A percentile compares a stretch with the other conserved stretches of the same genome.
These are phyloP conservation scores for Limnephilus auricula DNA, from an alignment of 2,888 invertebrate species.

Conservation along the genomic window DNA sequence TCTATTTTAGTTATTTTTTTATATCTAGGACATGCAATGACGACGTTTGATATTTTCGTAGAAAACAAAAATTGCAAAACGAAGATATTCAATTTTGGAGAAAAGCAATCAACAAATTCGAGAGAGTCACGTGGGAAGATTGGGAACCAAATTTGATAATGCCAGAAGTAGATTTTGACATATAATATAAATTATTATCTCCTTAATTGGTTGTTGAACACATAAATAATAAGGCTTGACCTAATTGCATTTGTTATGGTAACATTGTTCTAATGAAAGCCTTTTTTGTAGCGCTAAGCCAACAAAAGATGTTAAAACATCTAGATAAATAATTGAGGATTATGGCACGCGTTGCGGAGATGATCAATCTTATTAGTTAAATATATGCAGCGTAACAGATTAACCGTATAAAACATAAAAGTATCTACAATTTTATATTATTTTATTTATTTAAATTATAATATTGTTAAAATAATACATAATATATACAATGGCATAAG, in stretches of 20 bases:
- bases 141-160: neutral
- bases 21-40: neutral
- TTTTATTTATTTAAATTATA: too few relatives aligned
- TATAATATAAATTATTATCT: neutral
- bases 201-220: neutral
- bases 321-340: neutral
- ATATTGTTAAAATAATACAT: too few relatives aligned
- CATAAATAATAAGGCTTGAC: neutral
- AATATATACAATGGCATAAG: too few relatives aligned
- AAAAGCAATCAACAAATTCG: neutral
- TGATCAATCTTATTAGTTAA: neutral
- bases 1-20: neutral
- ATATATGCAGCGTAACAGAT: neutral
- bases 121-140: neutral
- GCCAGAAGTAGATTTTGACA: conserved; percentile 2
- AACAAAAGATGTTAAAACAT: neutral
- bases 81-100: neutral
- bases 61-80: neutral
- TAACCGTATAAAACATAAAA: too few relatives aligned
- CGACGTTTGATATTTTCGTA: neutral
- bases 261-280: neutral
- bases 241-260: neutral
- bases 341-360: neutral
- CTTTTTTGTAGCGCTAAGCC: neutral
- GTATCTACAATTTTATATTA: too few relatives aligned